These are phyloP conservation scores for Epirrhoe tristata DNA, from an alignment of 2,888 invertebrate genomes.

Conservation along the genomic window DNA sequence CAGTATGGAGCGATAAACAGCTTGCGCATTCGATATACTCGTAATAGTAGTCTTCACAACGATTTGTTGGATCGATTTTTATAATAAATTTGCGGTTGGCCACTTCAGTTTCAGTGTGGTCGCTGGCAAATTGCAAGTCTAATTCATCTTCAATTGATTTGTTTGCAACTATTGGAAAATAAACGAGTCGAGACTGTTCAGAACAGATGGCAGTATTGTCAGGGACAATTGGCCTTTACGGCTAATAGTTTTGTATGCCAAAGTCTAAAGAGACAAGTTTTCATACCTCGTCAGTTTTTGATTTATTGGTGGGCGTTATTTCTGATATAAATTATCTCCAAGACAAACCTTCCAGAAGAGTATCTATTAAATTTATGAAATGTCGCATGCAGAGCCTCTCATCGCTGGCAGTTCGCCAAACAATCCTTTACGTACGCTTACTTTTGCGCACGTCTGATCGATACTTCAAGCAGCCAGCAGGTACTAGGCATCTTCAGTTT, in stretches of 20 bases:
- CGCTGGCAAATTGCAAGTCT: not conserved
- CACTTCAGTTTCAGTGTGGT: not conserved
- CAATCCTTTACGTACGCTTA: constrained; percentile 32
- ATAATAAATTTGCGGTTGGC: not conserved
- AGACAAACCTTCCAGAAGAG: constrained; percentile 9
- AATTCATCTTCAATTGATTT: constrained; percentile 15
- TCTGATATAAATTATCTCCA: constrained; percentile 5
- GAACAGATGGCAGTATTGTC: constrained; percentile 49
- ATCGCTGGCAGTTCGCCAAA: constrained; percentile 36
- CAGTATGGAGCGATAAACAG: constrained; percentile 33
- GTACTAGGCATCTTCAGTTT: constrained; percentile 28
- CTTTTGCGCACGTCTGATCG: constrained; percentile 38
- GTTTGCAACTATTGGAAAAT: constrained; percentile 25
- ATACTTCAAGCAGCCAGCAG: constrained; percentile 38
- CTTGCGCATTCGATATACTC: constrained; percentile 34
- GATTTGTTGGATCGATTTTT: constrained; percentile 29
- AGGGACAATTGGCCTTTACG: constrained; percentile 62
- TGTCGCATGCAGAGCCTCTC: constrained; percentile 38
- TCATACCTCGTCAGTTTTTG: not conserved
- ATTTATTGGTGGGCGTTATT: constrained; percentile 5
- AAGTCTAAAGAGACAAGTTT: not conserved
- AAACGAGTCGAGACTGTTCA: constrained; percentile 40
- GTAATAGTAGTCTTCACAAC: constrained; percentile 29
- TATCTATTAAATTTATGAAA: constrained; percentile 39
- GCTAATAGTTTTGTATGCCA: not conserved